phyloP scores from a whole-genome alignment of 2,113 vertebrate species.

The Syngnathus floridae region DNA sequence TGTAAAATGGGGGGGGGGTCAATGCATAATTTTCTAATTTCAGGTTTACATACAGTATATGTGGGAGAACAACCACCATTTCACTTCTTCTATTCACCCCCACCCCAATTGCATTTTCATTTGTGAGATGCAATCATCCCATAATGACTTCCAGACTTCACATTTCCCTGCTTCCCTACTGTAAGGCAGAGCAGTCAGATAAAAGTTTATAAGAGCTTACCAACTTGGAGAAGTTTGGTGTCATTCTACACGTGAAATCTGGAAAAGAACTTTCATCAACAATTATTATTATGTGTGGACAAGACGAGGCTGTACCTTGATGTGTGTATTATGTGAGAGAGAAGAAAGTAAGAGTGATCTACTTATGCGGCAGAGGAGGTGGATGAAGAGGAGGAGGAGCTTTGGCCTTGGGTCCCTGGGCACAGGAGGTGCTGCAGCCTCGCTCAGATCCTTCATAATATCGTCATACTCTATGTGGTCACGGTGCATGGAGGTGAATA shows the following conservation, averaged over 20 bases:
- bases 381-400: slow-evolving; percentile 65
- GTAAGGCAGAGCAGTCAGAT: slow-evolving; percentile 25
- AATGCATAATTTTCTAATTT: slow-evolving; percentile 25
- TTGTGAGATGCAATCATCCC: slow-evolving; percentile 52
- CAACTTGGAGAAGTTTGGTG: slow-evolving; percentile 15
- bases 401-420: slow-evolving; percentile 82
- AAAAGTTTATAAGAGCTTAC: slow-evolving; percentile 27
- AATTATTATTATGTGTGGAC: not conserved
- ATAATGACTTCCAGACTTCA: slow-evolving; percentile 64
- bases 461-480: not conserved
- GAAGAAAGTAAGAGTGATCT: slow-evolving; percentile 45
- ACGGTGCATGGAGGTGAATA: slow-evolving; percentile 1
- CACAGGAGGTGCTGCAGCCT: slow-evolving; percentile 77
- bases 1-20: not conserved
- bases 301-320: slow-evolving; percentile 15
- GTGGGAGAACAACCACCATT: slow-evolving; percentile 17
- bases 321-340: slow-evolving; percentile 26
- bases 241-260: slow-evolving; percentile 18
- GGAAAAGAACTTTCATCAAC: slow-evolving; percentile 7
- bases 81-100: slow-evolving; percentile 18
- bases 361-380: slow-evolving; percentile 57
- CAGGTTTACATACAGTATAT: slow-evolving; percentile 23
- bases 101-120: slow-evolving; percentile 47
- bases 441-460: slow-evolving; percentile 1
- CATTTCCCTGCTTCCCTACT: slow-evolving; percentile 25